Evolutionary conservation across 2,888 invertebrate species (phyloP).

Genomic region (Dryadula phaetusa): DNA sequence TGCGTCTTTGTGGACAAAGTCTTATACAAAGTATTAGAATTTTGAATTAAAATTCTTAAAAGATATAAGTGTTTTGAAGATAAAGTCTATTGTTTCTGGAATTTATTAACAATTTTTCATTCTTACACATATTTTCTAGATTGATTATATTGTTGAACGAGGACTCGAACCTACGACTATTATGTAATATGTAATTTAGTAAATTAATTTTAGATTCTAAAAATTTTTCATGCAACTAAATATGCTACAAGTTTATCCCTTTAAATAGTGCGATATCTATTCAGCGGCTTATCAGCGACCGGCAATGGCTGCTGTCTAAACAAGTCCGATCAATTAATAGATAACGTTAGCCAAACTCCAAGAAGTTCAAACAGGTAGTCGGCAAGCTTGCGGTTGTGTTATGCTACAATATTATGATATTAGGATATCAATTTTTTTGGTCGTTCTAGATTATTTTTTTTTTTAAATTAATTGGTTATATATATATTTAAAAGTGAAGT

Average conservation of each 20-base stretch:
- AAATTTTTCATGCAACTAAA: not conserved
- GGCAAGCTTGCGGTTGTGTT: not conserved
- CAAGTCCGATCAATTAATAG: slow-evolving; percentile 44
- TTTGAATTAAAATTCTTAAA: not conserved
- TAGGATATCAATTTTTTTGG: not conserved
- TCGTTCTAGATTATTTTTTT: no score
- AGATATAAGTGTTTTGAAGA: not conserved
- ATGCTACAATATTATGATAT: not conserved
- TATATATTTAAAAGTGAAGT: no score
- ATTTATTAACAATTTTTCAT: not conserved
- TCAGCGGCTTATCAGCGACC: slow-evolving; percentile 41
- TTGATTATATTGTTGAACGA: no score
- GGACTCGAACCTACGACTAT: no score
- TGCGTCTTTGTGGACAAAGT: slow-evolving; percentile 29
- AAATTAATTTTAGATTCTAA: no score
- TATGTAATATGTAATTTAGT: no score
- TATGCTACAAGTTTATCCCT: not conserved
- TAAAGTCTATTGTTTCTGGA: not conserved
- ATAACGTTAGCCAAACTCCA: slow-evolving; percentile 38
- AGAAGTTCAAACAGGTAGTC: slow-evolving; percentile 26
- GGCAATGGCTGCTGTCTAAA: slow-evolving; percentile 40
- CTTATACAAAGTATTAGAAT: not conserved
- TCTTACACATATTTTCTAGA: not conserved
- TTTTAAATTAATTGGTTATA: no score
- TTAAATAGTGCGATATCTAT: slow-evolving; percentile 2